Base-by-base conservation (phyloP, 2,888 invertebrate species). In the Rhingia campestris region DNA sequence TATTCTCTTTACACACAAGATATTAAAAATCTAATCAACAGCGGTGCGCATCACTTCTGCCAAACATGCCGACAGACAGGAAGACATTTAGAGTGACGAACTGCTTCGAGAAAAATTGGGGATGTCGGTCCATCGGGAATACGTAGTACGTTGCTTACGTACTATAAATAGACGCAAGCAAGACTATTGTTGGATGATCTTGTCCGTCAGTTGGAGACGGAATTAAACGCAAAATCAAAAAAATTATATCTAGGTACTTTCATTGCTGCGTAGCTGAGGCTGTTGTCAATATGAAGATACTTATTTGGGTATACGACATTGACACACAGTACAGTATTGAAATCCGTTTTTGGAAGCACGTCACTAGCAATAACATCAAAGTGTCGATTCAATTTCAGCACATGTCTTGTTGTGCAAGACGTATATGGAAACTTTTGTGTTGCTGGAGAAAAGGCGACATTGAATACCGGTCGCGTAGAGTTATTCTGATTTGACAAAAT, bases 11-110 rank as follows among this genome's bases (percentile, higher is more conserved):
- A 10, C 35, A 45, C 72, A 73, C 49, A 45, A 35, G 72, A 77
- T 63, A 82, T 72, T 67, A 76, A 67, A 72, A 73, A 63, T 63
- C 12, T 59, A 67, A 77, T 64, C 63, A 69, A 69, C 63, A 73
- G 41, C 43, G 49, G 10, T 64, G 9, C 30, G 33, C 67, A 73
- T 73, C 73, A 77, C 47, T 72, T 61, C 14, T 12, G 47, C 45
- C 53, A 61, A 58, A 69, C 41, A 74, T 63, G 74, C 82, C 67
- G 77, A 73, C 73, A 73, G 77, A 77, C 77, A 73, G 77, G 73
- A 82, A 69, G 82, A 56, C 72, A 47, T 61, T 76, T 39, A 30
- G 10, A 32, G 33, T 72, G 70, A 75, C 51, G 59, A 67, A 72
- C 51, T 14, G 22, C 43, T 14, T 35, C 4, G 33, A 0, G 6